Base-by-base conservation (phyloP, 2,888 invertebrate genomes). In the Cantharis nigra region DNA sequence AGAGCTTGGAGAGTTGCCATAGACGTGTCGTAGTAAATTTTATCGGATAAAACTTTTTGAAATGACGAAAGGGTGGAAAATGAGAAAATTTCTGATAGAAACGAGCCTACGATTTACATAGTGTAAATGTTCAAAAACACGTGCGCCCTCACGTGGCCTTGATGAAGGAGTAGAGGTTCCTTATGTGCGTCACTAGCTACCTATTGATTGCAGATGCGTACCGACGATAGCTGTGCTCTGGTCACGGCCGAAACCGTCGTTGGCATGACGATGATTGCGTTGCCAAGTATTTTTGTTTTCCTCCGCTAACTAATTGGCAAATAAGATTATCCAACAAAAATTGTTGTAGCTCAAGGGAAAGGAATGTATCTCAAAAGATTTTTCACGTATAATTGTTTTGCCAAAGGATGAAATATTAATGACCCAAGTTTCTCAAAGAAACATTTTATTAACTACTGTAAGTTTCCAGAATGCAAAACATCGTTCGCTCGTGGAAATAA, bases 121-220 rank as follows among this genome's bases (percentile, higher is more conserved):
- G 49, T 49, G 49, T 49, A 49, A 49, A 67, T 78, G 63, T 71
- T 74, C 71, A 72, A 69, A 67, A 76, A 83, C 87, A 87, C 87
- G 87, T 87, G 87, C 85, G 83, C 83, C 85, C 85, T 85, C 86
- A 87, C 85, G 87, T 87, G 87, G 84, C 86, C 87, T 86, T 86
- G 86, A 80, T 81, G 80, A 83, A 82, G 85, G 82, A 84, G 84
- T 81, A 83, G 84, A 82, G 81, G 83, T 86, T 85, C 84, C 83
- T 83, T 83, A 82, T 85, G 87, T 87, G 87, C 87, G 87, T 87
- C 87, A 87, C 86, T 84, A 82, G 85, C 85, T 85, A 85, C 85
- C 86, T 87, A 87, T 87, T 85, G 83, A 83, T 83, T 85, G 83
- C 81, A 83, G 85, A 85, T 85, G 85, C 83, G 84, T 83, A 83